Evolutionary conservation across 53 echinoderm and acorn worm species (phyloP).

Genomic region (Stichopus horrens): DNA sequence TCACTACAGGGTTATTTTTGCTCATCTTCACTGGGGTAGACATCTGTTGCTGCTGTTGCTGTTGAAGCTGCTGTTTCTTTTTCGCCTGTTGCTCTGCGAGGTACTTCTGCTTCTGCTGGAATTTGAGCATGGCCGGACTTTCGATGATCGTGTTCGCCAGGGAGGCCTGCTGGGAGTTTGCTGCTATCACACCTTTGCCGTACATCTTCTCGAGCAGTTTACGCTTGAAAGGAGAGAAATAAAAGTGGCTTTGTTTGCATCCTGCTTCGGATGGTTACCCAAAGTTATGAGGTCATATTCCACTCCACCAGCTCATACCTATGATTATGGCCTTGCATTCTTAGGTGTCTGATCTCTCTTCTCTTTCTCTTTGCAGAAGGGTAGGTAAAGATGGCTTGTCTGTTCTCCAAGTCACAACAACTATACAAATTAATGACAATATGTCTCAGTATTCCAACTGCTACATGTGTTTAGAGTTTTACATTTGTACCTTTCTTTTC

Average conservation of each 20-base stretch:
- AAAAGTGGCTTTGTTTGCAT: neutral
- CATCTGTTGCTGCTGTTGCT: constrained; percentile 49
- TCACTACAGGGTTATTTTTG: constrained; percentile 56
- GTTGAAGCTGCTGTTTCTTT: constrained; percentile 45
- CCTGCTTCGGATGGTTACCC: too few relatives aligned
- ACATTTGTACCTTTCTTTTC: too few relatives aligned
- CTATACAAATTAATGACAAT: too few relatives aligned
- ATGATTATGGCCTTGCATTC: too few relatives aligned
- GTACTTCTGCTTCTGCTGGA: constrained; percentile 65
- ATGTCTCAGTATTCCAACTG: too few relatives aligned
- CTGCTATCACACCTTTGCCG: constrained; percentile 73
- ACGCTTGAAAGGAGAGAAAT: constrained; percentile 26
- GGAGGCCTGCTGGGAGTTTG: constrained; percentile 51
- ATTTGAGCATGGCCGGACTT: constrained; percentile 88
- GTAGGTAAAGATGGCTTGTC: too few relatives aligned
- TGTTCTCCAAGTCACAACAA: too few relatives aligned
- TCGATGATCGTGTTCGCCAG: constrained; percentile 86
- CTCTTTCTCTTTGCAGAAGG: too few relatives aligned
- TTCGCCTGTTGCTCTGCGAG: constrained; percentile 68
- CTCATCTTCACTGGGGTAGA: constrained; percentile 68
- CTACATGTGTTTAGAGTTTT: too few relatives aligned
- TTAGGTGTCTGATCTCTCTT: too few relatives aligned
- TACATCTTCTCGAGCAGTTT: constrained; percentile 86
- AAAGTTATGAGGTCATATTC: too few relatives aligned
- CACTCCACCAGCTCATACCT: too few relatives aligned